Evolutionary conservation across 2,797 vertebrate species (phyloP).

Genomic region (Anguilla pacifica): DNA sequence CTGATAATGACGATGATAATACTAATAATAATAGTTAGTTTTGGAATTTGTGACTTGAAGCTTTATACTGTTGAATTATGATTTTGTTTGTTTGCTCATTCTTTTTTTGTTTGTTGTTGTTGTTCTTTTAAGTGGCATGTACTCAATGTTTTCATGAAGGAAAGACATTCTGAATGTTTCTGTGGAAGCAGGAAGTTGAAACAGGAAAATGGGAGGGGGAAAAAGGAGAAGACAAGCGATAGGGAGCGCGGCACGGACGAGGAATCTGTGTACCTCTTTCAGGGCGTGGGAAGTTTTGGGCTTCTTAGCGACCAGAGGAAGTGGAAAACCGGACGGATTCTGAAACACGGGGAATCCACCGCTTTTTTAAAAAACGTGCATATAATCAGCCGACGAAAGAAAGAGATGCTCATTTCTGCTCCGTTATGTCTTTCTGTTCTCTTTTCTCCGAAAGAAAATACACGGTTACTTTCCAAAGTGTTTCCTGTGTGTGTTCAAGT

Average conservation of each 20-base stretch:
- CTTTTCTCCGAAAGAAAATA: slow-evolving; percentile 64
- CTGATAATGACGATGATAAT: slow-evolving; percentile 79
- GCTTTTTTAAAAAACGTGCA: not conserved
- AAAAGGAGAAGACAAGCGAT: slow-evolving; percentile 38
- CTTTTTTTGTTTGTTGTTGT: slow-evolving; percentile 57
- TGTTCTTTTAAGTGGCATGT: slow-evolving; percentile 73
- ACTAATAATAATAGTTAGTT: slow-evolving; percentile 96
- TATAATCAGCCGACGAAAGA: slow-evolving; percentile 65
- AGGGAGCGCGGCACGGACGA: slow-evolving; percentile 55
- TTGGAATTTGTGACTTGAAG: slow-evolving; percentile 99
- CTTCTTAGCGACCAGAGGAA: slow-evolving; percentile 25
- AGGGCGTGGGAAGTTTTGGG: not conserved
- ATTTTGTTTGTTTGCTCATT: slow-evolving; percentile 80
- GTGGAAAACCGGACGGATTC: slow-evolving; percentile 54
- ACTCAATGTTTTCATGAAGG: slow-evolving; percentile 76
- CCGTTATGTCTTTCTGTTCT: slow-evolving; percentile 70
- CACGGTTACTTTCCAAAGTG: slow-evolving; percentile 67
- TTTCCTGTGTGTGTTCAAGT: slow-evolving; percentile 89
- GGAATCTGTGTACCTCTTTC: slow-evolving; percentile 25
- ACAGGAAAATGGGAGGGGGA: slow-evolving; percentile 60
- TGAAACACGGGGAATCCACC: slow-evolving; percentile 43
- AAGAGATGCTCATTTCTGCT: slow-evolving; percentile 63
- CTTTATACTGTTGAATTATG: slow-evolving; percentile 98
- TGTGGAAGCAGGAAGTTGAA: slow-evolving; percentile 73
- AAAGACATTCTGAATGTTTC: slow-evolving; percentile 95